Percentiles rank a stretch among this genome's conserved stretches.
Conservation (phyloP, 2,113 vertebrate genomes). For the Lepisosteus oculatus region DNA sequence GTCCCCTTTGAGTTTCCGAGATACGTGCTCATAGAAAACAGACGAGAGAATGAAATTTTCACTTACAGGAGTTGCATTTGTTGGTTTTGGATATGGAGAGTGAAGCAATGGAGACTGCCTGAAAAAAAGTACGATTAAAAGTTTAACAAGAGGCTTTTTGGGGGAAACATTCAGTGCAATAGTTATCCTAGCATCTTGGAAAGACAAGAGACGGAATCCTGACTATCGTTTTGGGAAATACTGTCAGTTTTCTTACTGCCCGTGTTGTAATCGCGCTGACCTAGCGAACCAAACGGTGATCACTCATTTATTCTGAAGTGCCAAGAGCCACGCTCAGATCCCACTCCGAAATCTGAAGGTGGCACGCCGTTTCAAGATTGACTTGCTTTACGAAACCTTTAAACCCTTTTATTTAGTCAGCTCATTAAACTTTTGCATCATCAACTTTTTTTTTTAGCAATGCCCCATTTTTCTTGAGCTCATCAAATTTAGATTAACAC, state of each 20-base stretch:
- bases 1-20: constrained; percentile 46
- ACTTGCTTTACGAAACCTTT: constrained; percentile 44
- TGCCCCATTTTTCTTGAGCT: constrained; percentile 28
- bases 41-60: constrained; percentile 16
- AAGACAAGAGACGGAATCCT: constrained; percentile 49
- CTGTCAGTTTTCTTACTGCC: constrained; percentile 36
- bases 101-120: constrained; percentile 9
- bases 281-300: constrained; percentile 49
- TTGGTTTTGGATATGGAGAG: constrained; percentile 18
- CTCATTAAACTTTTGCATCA: constrained; percentile 37
- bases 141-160: constrained; percentile 18
- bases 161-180: constrained; percentile 30
- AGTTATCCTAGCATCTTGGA: constrained; percentile 34
- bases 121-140: constrained; percentile 17
- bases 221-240: constrained; percentile 46
- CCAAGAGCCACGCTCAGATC: constrained; percentile 42
- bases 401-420: constrained; percentile 27
- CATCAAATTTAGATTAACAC: constrained; percentile 42
- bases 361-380: constrained; percentile 52
- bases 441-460: constrained; percentile 34
- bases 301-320: constrained; percentile 57
- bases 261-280: constrained; percentile 42
- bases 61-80: constrained; percentile 21
- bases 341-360: constrained; percentile 36
- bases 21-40: constrained; percentile 8